Base-by-base conservation (phyloP, 2,888 invertebrate species). In the Stenichneumon culpator region DNA sequence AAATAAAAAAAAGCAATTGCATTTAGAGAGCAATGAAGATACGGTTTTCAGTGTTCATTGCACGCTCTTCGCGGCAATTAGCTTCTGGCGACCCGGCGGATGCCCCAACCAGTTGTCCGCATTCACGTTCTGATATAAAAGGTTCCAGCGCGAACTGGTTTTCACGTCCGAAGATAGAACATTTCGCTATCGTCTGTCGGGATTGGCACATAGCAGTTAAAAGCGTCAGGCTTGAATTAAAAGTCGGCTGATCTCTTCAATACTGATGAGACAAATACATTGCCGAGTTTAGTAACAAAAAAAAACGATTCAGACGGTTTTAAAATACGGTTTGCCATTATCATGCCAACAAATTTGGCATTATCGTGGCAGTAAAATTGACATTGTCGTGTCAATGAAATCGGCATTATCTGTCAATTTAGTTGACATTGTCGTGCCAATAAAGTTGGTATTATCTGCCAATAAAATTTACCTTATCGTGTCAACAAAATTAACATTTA, bases 41-140 rank as follows among this genome's bases (percentile, higher is more conserved):
- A 67, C 50, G 77, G 50, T 54, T 75, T 75, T 73, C 74, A 54
- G 52, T 75, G 63, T 83, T 67, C 70, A 57, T 67, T 70, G 70
- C 70, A 75, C 57, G 36, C 70, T 67, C 70, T 54, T n/a, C 50
- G 44, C 68, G 57, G 68, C 84, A 67, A 80, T 81, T 72, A 80
- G 72, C 83, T 47, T 25, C 39, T 39, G 57, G 25, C 52, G 47
- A 72, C 65, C 67, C 50, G 39, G 72, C 65, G 72, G 32, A 70
- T 72, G 50, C 25, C 22, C 36, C 68, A 63, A 39, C 67, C 68
- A 36, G 70, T 72, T 68, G 57, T 39, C 22, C 50, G 14, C 39
- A 65, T 75, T 54, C 19, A 52, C 70, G 28, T 47, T 65, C 7
- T 32, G 2, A 54, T 47, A 36, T 47, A 60, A 73, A 74, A 63